A percentile compares a stretch with the other conserved stretches of the same genome.
Conservation (phyloP, 2,113 vertebrate species). For the Axis porcinus region DNA sequence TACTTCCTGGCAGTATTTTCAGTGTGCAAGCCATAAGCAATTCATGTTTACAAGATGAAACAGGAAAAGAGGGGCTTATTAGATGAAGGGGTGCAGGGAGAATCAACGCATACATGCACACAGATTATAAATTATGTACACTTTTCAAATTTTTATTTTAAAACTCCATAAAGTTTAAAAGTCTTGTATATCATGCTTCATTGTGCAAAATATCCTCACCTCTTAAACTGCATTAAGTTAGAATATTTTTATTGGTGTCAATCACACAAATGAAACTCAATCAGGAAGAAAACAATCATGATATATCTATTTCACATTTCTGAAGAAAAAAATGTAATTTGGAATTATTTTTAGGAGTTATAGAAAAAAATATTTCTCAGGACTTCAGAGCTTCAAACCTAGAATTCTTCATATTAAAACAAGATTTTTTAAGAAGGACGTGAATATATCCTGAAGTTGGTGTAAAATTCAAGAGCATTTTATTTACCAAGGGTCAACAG, state of each 20-base stretch:
- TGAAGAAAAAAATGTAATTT: background rate
- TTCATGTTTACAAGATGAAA: constrained; percentile 72
- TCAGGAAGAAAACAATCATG: background rate
- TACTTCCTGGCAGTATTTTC: constrained; percentile 82
- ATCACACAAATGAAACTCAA: constrained; percentile 47
- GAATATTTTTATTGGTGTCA: constrained; percentile 67
- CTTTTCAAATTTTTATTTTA: background rate
- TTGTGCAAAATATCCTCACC: background rate
- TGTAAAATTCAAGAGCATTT: constrained; percentile 9
- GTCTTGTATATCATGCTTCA: constrained; percentile 41
- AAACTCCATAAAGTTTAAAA: constrained; percentile 68
- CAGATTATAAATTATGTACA: background rate
- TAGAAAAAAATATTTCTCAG: constrained; percentile 27
- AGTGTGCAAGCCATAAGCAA: constrained; percentile 72
- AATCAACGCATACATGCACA: background rate
- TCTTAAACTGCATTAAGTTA: constrained; percentile 43
- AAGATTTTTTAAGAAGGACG: background rate
- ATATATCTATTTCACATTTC: background rate
- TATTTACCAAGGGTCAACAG: background rate
- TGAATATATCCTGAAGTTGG: background rate
- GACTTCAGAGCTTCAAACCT: background rate
- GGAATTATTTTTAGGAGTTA: constrained; percentile 51
- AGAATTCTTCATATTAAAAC: background rate
- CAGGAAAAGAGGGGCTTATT: constrained; percentile 4
- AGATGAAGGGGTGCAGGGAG: background rate